Evolutionary conservation across 2,113 vertebrate species (phyloP), one percentile per base, ranked within the genome.

Genomic region (Chaetops frenatus): DNA sequence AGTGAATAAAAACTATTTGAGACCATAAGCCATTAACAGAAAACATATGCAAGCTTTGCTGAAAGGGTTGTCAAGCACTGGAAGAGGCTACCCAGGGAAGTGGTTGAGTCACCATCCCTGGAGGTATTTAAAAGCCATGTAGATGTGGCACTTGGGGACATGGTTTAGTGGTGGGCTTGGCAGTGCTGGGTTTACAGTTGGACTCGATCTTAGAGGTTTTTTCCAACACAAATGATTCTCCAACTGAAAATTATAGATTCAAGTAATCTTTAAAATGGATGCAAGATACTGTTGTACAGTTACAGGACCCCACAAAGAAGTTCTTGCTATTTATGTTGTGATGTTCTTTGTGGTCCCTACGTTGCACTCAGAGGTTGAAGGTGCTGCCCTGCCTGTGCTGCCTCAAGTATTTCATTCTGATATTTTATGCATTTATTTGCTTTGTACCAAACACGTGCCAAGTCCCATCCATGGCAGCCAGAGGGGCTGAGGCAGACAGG

Each of bases 21-120:
- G 90, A 71, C 64, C 80, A 81, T 93, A 95, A 95, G 76, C 80
- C 92, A 93, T 97, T 95, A 96, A 96, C 90, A 85, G 64, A 94
- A 97, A 97, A 94, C 95, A 95, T 48, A 96, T 88, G 96, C 54
- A 88, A 60, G 47, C 80, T 94, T 81, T 67, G 69, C 89, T 74
- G 42, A 56, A 86, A 81, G 69, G 54, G 48, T 11, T 86, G 82
- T 86, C 82, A 86, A 69, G 76, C 42, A 36, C 42, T 91, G 76
- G 69, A 91, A 86, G 47, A 62, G 42, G 42, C 82, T 91, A 69
- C 54, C 82, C 89, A 86, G 76, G 42, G 76, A 81, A 81, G 56
- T 13, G 35, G 62, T 42, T 90, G 47, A 83, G 35, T 91, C 69
- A 91, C 69, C 48, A 81, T 56, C 76, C 76, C 76, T 44, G 16